Conservation (phyloP, 2,113 vertebrate genomes). For the Saiga tatarica region DNA sequence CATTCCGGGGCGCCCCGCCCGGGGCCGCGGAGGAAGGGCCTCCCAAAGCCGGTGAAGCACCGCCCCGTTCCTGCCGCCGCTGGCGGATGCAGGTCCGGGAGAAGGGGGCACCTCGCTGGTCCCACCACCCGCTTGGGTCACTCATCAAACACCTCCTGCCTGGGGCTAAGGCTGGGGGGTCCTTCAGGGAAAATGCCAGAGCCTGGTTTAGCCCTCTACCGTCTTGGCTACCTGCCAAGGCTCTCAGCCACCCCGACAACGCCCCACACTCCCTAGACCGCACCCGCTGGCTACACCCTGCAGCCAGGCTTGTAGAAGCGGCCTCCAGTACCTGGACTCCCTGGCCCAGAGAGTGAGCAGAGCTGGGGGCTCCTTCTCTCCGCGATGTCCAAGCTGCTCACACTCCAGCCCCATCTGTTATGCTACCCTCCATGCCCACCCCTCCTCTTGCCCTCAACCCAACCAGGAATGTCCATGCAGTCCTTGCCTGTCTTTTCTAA, state of each 20-base stretch:
- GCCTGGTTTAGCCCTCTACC: neutral
- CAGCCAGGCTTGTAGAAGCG: neutral
- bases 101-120: too few species aligned
- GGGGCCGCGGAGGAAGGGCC: neutral
- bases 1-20: slow-evolving; percentile 49
- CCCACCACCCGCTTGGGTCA: neutral
- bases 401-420: neutral
- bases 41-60: neutral
- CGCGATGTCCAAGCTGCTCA: neutral
- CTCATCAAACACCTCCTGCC: neutral
- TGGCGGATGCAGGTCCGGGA: neutral
- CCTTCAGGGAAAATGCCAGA: neutral
- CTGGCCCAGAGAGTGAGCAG: neutral
- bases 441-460: neutral
- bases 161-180: neutral
- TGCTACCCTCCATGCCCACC: neutral
- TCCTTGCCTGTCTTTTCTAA: neutral
- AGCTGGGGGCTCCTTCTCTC: neutral
- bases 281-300: neutral
- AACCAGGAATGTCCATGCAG: neutral
- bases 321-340: neutral
- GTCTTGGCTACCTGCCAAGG: neutral
- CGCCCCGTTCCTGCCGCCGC: neutral
- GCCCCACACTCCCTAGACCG: too few species aligned
- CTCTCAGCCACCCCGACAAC: neutral